Evolutionary conservation across 2,888 invertebrate species (phyloP).

Genomic region (Heliconius charithonia): DNA sequence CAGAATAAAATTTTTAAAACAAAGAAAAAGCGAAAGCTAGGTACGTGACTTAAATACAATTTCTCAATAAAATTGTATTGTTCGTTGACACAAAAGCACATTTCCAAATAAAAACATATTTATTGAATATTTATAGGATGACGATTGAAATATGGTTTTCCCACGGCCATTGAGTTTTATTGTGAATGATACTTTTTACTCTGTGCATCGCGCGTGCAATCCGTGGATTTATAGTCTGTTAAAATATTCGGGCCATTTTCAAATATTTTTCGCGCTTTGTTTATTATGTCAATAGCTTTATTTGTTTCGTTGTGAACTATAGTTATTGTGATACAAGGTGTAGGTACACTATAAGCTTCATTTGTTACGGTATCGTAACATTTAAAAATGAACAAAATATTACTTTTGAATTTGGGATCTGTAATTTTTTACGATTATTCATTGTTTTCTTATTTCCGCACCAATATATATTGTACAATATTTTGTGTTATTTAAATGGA

Average conservation of each 20-base stretch:
- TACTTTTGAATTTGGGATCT: too few relatives aligned
- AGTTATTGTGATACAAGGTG: not conserved
- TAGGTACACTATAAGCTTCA: not conserved
- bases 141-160: conserved; percentile 39
- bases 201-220: conserved; percentile 38
- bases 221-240: conserved; percentile 39
- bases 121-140: conserved; percentile 35
- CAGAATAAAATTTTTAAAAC: not conserved
- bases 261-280: conserved; percentile 36
- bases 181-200: conserved; percentile 41
- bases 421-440: too few relatives aligned
- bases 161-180: conserved; percentile 43
- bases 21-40: not conserved
- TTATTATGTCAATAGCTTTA: conserved; percentile 20
- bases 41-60: not conserved
- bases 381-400: too few relatives aligned
- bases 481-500: too few relatives aligned
- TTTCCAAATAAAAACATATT: conserved; percentile 32
- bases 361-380: too few relatives aligned
- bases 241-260: conserved; percentile 35
- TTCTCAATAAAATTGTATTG: conserved; percentile 19
- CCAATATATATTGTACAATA: too few relatives aligned
- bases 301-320: not conserved
- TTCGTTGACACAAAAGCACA: conserved; percentile 21
- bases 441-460: too few relatives aligned